Evolutionary conservation across 2,113 vertebrate species (phyloP).

Genomic region (Datnioides undecimradiatus): DNA sequence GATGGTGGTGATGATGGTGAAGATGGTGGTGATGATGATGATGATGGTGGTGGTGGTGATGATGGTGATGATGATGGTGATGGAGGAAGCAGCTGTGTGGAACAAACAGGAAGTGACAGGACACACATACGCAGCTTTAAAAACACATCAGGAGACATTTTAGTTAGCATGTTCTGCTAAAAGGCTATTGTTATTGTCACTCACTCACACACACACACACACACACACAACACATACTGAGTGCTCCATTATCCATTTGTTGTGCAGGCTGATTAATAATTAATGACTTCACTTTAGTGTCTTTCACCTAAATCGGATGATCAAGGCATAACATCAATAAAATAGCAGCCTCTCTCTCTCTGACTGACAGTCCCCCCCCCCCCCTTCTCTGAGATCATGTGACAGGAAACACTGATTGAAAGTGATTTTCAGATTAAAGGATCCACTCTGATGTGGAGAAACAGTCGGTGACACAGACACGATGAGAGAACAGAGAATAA

Average conservation of each 20-base stretch:
- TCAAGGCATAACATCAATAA: constrained; percentile 47
- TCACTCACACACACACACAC: constrained; percentile 7
- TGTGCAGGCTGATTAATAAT: constrained; percentile 43
- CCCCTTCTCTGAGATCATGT: constrained; percentile 1
- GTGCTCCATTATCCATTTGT: constrained; percentile 35
- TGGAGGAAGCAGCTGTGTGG: background rate
- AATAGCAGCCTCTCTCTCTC: constrained; percentile 21
- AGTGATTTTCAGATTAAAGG: background rate
- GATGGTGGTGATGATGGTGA: too few relatives aligned
- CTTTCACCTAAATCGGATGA: constrained; percentile 48
- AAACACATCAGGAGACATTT: constrained; percentile 37
- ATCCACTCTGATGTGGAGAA: too few relatives aligned
- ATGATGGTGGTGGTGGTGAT: background rate
- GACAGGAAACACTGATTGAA: constrained; percentile 4
- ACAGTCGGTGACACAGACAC: background rate
- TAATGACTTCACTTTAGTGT: constrained; percentile 43
- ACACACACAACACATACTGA: constrained; percentile 36
- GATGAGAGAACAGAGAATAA: too few relatives aligned
- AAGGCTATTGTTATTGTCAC: constrained; percentile 43
- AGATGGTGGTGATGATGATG: constrained; percentile 2
- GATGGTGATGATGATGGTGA: constrained; percentile 3
- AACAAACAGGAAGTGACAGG: constrained; percentile 51
- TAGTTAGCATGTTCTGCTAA: constrained; percentile 61
- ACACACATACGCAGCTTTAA: constrained; percentile 28
- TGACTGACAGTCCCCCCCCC: constrained; percentile 38